Evolutionary conservation across 2,888 invertebrate genomes (phyloP).

Genomic region (Eucriotettix oculatus): DNA sequence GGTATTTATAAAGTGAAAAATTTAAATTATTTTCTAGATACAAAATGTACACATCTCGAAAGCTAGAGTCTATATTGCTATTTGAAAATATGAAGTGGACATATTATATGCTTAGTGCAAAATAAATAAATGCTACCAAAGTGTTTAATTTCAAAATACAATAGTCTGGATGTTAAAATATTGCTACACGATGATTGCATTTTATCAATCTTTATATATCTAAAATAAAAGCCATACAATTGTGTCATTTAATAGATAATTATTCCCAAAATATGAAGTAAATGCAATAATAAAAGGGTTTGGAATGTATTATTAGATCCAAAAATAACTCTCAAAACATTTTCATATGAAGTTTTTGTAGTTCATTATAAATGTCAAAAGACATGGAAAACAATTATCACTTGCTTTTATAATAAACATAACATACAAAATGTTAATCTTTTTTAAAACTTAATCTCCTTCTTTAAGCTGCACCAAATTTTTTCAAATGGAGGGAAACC

Average conservation of each 20-base stretch:
- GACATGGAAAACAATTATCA: not conserved
- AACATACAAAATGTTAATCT: not conserved
- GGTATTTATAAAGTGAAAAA: too few relatives aligned
- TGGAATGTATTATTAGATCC: not conserved
- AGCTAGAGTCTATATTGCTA: not conserved
- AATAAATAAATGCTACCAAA: conserved; percentile 1
- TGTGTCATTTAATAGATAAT: too few relatives aligned
- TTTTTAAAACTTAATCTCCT: not conserved
- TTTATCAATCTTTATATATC: too few relatives aligned
- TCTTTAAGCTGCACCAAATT: conserved; percentile 5
- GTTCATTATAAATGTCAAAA: not conserved
- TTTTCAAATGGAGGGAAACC: conserved; percentile 7
- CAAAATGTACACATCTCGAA: not conserved
- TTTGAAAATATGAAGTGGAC: not conserved
- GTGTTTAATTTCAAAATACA: not conserved
- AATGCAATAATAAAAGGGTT: too few relatives aligned
- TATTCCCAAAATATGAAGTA: too few relatives aligned
- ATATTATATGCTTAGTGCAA: not conserved
- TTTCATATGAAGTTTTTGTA: not conserved
- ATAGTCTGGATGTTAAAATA: not conserved
- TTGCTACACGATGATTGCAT: too few relatives aligned
- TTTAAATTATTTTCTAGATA: not conserved
- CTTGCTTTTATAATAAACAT: not conserved
- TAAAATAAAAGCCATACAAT: too few relatives aligned
- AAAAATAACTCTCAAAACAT: not conserved